These are phyloP conservation scores for Clistopyga incitator DNA, from an alignment of 2,888 invertebrate genomes.

Conservation along the genomic window DNA sequence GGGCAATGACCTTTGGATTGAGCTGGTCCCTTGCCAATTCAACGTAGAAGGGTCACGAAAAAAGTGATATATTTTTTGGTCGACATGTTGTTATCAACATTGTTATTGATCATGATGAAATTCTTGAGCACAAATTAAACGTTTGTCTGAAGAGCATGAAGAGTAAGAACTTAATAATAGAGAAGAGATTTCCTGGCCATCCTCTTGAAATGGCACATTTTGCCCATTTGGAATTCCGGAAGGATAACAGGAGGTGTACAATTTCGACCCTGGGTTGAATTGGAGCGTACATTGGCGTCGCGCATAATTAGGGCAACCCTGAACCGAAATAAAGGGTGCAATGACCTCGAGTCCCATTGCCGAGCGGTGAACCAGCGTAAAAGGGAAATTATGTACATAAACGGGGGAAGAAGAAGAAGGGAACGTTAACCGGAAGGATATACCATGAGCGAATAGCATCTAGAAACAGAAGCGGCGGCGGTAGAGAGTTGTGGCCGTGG, in stretches of 20 bases:
- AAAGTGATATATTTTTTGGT: background rate
- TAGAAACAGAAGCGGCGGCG: conserved; percentile 48
- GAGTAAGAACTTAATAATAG: too few relatives aligned
- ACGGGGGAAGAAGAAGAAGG: conserved; percentile 20
- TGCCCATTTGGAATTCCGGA: too few relatives aligned
- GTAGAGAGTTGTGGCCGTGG: conserved; percentile 47
- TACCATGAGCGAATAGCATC: conserved; percentile 35
- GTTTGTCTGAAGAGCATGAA: too few relatives aligned
- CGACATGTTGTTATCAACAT: too few relatives aligned
- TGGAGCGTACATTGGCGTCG: background rate
- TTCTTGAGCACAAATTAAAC: too few relatives aligned
- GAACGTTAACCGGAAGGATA: background rate
- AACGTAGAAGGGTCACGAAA: background rate
- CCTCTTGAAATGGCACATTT: too few relatives aligned
- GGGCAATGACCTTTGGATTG: conserved; percentile 7
- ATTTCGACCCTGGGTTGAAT: too few relatives aligned
- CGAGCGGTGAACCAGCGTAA: background rate
- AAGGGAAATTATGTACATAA: conserved; percentile 9
- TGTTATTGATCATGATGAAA: too few relatives aligned
- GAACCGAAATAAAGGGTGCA: conserved; percentile 8
- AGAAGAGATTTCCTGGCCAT: too few relatives aligned
- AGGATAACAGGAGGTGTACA: too few relatives aligned
- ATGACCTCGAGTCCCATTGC: background rate
- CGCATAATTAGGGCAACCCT: conserved; percentile 14
- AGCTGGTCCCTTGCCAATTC: background rate